Percentiles rank a stretch among this genome's conserved stretches.
These are phyloP conservation scores for Threskiornis aethiopicus DNA, from an alignment of 2,797 vertebrate species.

Conservation along the genomic window DNA sequence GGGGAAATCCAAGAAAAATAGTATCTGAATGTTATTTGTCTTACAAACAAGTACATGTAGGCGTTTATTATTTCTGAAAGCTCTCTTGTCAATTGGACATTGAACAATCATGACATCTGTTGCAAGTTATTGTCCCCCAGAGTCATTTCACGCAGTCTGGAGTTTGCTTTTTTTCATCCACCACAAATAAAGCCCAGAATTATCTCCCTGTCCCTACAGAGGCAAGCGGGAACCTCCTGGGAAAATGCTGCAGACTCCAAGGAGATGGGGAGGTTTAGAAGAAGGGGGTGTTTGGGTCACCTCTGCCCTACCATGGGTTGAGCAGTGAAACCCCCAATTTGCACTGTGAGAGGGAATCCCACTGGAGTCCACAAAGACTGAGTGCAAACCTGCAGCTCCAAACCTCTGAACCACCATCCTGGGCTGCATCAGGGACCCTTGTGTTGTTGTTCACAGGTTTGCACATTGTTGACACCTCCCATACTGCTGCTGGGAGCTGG, in stretches of 20 bases:
- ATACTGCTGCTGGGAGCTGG: not conserved
- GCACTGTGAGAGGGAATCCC: not conserved
- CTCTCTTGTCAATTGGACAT: not conserved
- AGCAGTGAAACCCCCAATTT: not conserved
- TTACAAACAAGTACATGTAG: not conserved
- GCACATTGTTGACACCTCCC: not conserved
- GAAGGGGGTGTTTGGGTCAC: not conserved
- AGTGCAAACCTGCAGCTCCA: not conserved
- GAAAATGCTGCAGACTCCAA: not conserved
- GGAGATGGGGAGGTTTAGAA: not conserved
- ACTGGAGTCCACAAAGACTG: not conserved
- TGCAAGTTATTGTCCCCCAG: conserved; percentile 24
- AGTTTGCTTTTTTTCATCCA: conserved; percentile 25
- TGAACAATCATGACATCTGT: not conserved
- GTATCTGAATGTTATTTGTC: conserved; percentile 7
- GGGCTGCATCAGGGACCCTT: not conserved
- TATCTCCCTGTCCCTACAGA: not conserved
- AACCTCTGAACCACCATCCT: not conserved
- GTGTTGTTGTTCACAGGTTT: not conserved
- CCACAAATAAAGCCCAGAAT: conserved; percentile 6
- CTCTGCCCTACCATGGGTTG: not conserved
- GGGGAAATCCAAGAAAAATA: conserved; percentile 20
- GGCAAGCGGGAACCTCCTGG: not conserved
- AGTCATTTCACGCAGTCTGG: not conserved
- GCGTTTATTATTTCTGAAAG: conserved; percentile 35